A percentile compares a stretch with the other conserved stretches of the same genome.
Evolutionary conservation across 2,888 invertebrate genomes (phyloP).

Genomic region (Scrobipalpa atriplicella): DNA sequence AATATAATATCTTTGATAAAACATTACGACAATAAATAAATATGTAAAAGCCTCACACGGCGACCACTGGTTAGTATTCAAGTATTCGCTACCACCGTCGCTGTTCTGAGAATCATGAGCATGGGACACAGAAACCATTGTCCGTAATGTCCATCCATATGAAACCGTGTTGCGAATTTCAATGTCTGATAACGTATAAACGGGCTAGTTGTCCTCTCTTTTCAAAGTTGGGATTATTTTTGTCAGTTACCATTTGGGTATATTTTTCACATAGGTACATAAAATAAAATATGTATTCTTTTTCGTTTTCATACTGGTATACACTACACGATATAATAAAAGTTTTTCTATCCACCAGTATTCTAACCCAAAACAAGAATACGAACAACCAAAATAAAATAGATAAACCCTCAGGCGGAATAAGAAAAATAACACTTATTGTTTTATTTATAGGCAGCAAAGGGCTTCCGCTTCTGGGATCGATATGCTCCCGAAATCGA

Average conservation of each 20-base stretch:
- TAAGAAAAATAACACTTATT: background rate
- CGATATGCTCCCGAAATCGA: conserved; percentile 30
- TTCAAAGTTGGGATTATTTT: too few relatives aligned
- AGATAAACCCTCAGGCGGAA: background rate
- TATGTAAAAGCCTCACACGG: background rate
- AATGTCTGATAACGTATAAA: background rate
- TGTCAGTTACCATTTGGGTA: too few relatives aligned
- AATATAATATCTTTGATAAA: too few relatives aligned
- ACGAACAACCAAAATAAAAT: background rate
- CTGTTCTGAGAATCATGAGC: background rate
- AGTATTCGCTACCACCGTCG: background rate
- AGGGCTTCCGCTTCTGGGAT: conserved; percentile 26
- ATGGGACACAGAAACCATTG: background rate
- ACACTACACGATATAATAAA: too few relatives aligned
- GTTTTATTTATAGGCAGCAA: conserved; percentile 18
- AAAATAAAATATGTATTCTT: too few relatives aligned
- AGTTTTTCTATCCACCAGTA: background rate
- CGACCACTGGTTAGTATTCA: background rate
- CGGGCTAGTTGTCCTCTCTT: too few relatives aligned
- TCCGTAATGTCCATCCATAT: background rate
- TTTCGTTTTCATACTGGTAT: too few relatives aligned
- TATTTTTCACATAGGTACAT: too few relatives aligned
- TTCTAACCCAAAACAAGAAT: background rate
- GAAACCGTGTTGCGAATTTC: background rate
- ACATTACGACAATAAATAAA: too few relatives aligned